Evolutionary conservation across 2,113 vertebrate genomes (phyloP), one percentile per base, ranked within the genome.

Genomic region (Dryoscopus gambensis): DNA sequence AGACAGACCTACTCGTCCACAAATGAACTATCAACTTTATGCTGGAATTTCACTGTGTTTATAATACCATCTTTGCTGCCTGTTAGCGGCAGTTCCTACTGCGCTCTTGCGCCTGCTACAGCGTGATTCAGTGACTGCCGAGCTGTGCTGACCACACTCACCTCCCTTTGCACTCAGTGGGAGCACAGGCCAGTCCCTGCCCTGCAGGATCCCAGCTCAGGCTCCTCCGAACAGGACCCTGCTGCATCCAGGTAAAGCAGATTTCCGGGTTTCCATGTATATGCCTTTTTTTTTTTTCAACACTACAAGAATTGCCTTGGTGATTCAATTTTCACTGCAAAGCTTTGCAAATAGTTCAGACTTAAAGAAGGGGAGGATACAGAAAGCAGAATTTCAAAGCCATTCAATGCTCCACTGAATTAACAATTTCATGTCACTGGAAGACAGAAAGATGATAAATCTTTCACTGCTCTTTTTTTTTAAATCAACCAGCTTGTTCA

Each of bases 81-180:
- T 31, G 46, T 13, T 86, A 47, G 79, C 6, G 4, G 35, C 68
- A 91, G 87, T 23, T 57, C 69, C 93, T 13, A 8, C 5, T 22
- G 30, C 15, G 2, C 82, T 55, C 87, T 33, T 6, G 0, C 0
- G 0, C 49, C 42, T 62, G 63, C 55, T 16, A 57, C 40, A 19
- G 62, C 0, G 2, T 9, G 3, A 21, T 39, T 57, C 81, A 33
- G n/a, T 13, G 57, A 27, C 10, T 8, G 18, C 2, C 0, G 4
- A 52, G 47, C 7, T 0, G 27, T 23, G 89, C 80, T 60, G 44
- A 71, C 25, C 22, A 15, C 2, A 3, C 20, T 63, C 22, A 1
- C 59, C 19, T 57, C 13, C 52, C 57, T 31, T 5, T 11, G 68
- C 62, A 19, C 30, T 4, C 6, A 0, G 3, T 12, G 57, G 30